Percentiles rank a stretch among this genome's conserved stretches.
Evolutionary conservation across 2,888 invertebrate genomes (phyloP).

Genomic region (Schizaphis graminum): DNA sequence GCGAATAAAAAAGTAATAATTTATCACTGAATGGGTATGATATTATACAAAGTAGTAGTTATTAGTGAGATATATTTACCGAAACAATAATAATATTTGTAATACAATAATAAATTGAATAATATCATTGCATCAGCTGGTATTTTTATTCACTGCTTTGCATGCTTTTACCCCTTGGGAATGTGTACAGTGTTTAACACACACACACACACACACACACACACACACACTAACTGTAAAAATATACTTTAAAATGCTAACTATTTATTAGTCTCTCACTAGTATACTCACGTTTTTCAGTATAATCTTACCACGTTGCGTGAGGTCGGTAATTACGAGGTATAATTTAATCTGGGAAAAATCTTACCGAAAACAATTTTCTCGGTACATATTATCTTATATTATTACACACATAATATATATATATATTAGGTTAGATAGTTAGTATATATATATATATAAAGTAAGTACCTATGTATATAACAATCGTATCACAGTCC

Average conservation of each 20-base stretch:
- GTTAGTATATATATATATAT: too few species aligned
- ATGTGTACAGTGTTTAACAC: neutral
- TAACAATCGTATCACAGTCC: neutral
- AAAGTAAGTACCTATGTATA: neutral
- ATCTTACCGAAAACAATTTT: neutral
- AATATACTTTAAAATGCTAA: neutral
- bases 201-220: neutral
- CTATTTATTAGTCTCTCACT: neutral
- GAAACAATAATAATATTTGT: neutral
- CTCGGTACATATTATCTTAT: neutral
- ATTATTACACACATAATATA: neutral
- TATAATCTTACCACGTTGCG: neutral
- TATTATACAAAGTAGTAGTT: neutral
- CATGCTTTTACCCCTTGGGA: neutral
- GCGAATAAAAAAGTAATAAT: neutral
- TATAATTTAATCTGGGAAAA: neutral
- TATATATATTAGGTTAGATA: too few species aligned
- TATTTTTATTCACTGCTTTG: neutral
- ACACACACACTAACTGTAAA: neutral
- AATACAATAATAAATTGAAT: neutral
- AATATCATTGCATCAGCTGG: neutral
- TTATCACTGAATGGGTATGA: neutral
- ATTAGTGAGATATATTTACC: neutral
- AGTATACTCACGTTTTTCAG: neutral
- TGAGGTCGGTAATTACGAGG: neutral